Evolutionary conservation across 2,888 invertebrate genomes (phyloP).

Genomic region (Pseudococcus longispinus): DNA sequence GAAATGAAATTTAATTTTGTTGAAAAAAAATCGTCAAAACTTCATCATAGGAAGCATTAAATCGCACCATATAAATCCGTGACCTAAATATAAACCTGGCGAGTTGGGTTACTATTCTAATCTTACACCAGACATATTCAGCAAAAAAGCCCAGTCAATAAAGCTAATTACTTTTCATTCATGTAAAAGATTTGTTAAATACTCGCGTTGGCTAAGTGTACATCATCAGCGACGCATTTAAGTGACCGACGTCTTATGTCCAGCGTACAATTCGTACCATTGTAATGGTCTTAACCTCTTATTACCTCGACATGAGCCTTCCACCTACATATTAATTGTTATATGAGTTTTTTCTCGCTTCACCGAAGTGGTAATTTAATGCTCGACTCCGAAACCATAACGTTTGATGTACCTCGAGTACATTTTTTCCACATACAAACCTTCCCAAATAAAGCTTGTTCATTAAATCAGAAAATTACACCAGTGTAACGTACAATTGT

Average conservation of each 20-base stretch:
- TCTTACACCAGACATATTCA: background rate
- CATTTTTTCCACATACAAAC: background rate
- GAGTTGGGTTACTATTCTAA: background rate
- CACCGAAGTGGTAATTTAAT: conserved; percentile 6
- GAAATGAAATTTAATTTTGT: background rate
- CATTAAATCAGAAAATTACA: conserved; percentile 35
- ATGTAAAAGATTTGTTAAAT: background rate
- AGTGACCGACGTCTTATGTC: background rate
- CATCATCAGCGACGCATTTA: background rate
- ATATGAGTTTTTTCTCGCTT: background rate
- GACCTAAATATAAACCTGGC: background rate
- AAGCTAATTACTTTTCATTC: conserved; percentile 30
- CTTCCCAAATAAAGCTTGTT: background rate
- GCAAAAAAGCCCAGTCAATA: background rate
- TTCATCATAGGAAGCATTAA: no score
- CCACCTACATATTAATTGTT: conserved; percentile 4
- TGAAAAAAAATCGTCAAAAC: background rate
- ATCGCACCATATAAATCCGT: background rate
- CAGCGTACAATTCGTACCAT: no score
- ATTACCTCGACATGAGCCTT: background rate
- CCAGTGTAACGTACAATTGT: background rate
- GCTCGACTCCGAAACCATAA: background rate
- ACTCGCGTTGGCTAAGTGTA: background rate
- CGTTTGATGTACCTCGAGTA: background rate
- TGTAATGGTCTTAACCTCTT: background rate